phyloP scores from a whole-genome alignment of 2,113 vertebrate genomes.

The Pantherophis guttatus region DNA sequence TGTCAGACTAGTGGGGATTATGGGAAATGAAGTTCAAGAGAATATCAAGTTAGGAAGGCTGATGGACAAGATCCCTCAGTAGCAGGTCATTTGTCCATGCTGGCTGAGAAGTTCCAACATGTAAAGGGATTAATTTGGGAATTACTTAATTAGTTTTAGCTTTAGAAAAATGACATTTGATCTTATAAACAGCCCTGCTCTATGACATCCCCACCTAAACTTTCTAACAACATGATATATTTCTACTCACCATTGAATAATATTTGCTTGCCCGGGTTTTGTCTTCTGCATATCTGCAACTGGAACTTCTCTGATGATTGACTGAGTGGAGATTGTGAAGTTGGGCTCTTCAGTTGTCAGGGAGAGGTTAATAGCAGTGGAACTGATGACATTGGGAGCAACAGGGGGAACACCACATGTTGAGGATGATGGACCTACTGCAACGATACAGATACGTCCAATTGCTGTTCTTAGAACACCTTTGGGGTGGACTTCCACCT shows the following conservation, averaged over 20 bases:
- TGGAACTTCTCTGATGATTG: conserved; percentile 17
- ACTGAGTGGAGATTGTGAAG: neutral
- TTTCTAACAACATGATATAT: neutral
- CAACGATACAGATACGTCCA: neutral
- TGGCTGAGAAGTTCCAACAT: neutral
- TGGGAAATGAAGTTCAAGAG: neutral
- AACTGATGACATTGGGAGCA: conserved; percentile 4
- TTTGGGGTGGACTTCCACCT: neutral
- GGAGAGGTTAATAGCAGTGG: conserved; percentile 27
- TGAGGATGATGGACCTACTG: conserved; percentile 33
- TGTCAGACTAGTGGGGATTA: neutral
- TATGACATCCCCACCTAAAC: too few relatives aligned
- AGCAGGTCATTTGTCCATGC: neutral
- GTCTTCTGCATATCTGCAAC: neutral
- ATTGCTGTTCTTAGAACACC: neutral
- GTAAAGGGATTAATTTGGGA: neutral
- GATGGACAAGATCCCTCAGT: neutral
- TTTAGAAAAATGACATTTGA: neutral
- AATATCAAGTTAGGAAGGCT: neutral
- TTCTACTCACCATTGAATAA: conserved; percentile 44
- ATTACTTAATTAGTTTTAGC: neutral
- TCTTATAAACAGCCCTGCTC: neutral
- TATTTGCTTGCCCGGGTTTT: neutral
- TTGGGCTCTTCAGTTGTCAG: conserved; percentile 26
- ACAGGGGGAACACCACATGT: neutral